Conservation (phyloP, 2,797 vertebrate species). For the Acanthornis magna region DNA sequence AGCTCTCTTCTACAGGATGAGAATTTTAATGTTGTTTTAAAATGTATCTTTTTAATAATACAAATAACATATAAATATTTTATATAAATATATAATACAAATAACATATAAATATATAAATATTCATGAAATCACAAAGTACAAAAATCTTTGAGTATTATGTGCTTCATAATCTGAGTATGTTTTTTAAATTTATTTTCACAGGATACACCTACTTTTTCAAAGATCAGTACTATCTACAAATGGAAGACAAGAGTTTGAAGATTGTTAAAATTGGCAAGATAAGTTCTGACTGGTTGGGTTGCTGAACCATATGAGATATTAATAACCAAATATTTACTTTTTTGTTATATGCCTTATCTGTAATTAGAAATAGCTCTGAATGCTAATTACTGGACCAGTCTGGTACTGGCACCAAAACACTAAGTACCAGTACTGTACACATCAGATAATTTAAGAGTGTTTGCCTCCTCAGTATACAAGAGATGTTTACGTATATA, state of each 20-base stretch:
- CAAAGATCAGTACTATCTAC: constrained; percentile 93
- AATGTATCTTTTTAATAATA: neutral
- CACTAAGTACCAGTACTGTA: constrained; percentile 69
- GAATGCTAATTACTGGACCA: constrained; percentile 73
- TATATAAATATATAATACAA: neutral
- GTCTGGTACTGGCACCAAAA: constrained; percentile 76
- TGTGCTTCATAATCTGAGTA: neutral
- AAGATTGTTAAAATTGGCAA: constrained; percentile 96
- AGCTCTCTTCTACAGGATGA: neutral
- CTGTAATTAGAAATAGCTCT: constrained; percentile 69
- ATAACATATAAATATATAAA: neutral
- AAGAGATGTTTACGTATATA: constrained; percentile 69
- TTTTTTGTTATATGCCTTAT: constrained; percentile 47
- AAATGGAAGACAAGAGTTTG: constrained; percentile 93
- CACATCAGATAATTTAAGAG: constrained; percentile 71
- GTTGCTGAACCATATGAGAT: constrained; percentile 81
- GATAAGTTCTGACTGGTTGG: constrained; percentile 94
- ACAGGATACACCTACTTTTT: constrained; percentile 97
- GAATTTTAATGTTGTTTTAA: neutral
- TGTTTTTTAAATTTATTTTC: neutral
- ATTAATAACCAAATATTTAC: constrained; percentile 60
- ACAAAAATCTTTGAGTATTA: neutral
- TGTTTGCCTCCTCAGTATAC: constrained; percentile 56
- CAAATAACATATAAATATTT: neutral
- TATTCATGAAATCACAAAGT: neutral